Percentiles rank a stretch among this genome's conserved stretches.
phyloP scores from a whole-genome alignment of 2,888 invertebrate species.

The Cheilosia scutellata region DNA sequence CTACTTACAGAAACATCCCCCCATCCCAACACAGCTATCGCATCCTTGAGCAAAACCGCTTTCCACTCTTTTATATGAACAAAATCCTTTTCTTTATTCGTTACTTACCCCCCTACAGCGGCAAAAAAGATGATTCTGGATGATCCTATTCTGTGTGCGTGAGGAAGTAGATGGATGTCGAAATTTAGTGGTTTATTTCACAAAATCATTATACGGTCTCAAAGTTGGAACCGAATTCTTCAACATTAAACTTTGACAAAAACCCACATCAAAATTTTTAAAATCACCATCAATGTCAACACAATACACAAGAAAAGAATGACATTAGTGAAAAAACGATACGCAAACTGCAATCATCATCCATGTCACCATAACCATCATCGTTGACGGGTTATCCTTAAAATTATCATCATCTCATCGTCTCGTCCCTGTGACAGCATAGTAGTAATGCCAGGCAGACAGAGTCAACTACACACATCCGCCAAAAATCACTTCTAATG shows the following conservation, averaged over 20 bases:
- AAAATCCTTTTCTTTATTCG: slow-evolving; percentile 32
- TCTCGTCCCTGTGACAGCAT: not conserved
- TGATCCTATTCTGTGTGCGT: not conserved
- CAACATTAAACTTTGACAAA: slow-evolving; percentile 41
- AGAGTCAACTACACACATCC: slow-evolving; percentile 13
- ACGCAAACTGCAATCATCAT: slow-evolving; percentile 46
- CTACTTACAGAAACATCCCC: too few species aligned
- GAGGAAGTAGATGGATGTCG: not conserved
- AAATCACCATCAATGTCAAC: slow-evolving; percentile 49
- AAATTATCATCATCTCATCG: slow-evolving; percentile 32
- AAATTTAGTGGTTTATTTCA: slow-evolving; percentile 1
- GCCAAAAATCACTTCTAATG: slow-evolving; percentile 39
- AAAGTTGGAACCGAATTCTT: slow-evolving; percentile 18
- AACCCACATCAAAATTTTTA: slow-evolving; percentile 8
- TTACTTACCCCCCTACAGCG: not conserved
- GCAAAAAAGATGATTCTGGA: not conserved
- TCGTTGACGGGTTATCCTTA: slow-evolving; percentile 38
- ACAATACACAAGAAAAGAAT: slow-evolving; percentile 1
- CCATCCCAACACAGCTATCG: too few species aligned
- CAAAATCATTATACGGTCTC: not conserved
- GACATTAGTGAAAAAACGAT: slow-evolving; percentile 1
- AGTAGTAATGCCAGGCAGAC: not conserved
- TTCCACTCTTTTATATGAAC: too few species aligned
- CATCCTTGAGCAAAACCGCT: too few species aligned
- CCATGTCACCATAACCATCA: slow-evolving; percentile 35